These are phyloP conservation scores for Nasonia vitripennis DNA, from an alignment of 1,140 invertebrate species.

Conservation along the genomic window DNA sequence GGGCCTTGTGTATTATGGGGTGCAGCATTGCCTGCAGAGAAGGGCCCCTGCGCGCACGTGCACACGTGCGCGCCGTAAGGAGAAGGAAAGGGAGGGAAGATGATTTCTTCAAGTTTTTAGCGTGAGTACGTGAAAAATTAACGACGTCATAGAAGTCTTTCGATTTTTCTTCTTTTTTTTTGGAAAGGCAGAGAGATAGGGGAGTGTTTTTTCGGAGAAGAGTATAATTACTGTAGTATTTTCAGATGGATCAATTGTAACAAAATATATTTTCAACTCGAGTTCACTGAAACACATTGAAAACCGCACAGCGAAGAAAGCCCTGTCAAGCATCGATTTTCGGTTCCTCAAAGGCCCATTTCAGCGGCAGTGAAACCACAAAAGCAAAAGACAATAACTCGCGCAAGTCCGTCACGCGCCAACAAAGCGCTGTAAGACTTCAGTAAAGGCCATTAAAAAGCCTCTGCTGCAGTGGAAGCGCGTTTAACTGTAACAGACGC, in stretches of 20 bases:
- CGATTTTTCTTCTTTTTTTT: too few species aligned
- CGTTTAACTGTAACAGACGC: neutral
- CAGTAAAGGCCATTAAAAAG: constrained; percentile 44
- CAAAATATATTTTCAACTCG: too few species aligned
- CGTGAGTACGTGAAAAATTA: neutral
- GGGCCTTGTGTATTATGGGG: constrained; percentile 28
- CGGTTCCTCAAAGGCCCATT: too few species aligned
- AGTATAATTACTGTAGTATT: too few species aligned
- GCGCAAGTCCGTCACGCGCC: neutral
- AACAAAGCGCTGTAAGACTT: constrained; percentile 42
- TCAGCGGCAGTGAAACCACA: too few species aligned
- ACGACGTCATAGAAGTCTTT: neutral
- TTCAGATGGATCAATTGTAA: too few species aligned
- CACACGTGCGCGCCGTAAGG: neutral
- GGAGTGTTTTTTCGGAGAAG: too few species aligned
- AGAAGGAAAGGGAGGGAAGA: neutral
- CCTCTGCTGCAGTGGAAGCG: constrained; percentile 19
- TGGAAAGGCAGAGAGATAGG: too few species aligned
- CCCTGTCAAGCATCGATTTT: neutral
- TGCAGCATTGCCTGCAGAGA: neutral
- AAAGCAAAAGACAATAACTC: neutral
- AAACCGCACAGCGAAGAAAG: too few species aligned
- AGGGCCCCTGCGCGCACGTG: constrained; percentile 1
- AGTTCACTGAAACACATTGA: too few species aligned
- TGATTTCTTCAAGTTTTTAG: constrained; percentile 40